These are phyloP conservation scores for rat (Rattus norvegicus) DNA, from an alignment of 2,113 vertebrate species.

Conservation along the genomic window GRCr8 NC_086039.1:87504001-87504500, in stretches of 20 bases:
- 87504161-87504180: not conserved
- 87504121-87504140: no score
- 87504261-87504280: not conserved
- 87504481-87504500: not conserved
- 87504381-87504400: not conserved
- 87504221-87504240: not conserved
- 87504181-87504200: not conserved
- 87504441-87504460: not conserved
- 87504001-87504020: not conserved
- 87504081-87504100: not conserved
- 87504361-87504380: not conserved
- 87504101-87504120: not conserved
- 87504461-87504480: not conserved
- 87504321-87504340: not conserved
- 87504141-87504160: not conserved
- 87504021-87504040: not conserved
- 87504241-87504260: not conserved
- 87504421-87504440: not conserved
- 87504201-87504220: not conserved
- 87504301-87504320: not conserved
- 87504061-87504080: not conserved
- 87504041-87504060: not conserved
- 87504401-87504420: not conserved
- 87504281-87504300: not conserved
- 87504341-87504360: not conserved